Conservation (phyloP, 2,888 invertebrate species). For the Amiota minor region DNA sequence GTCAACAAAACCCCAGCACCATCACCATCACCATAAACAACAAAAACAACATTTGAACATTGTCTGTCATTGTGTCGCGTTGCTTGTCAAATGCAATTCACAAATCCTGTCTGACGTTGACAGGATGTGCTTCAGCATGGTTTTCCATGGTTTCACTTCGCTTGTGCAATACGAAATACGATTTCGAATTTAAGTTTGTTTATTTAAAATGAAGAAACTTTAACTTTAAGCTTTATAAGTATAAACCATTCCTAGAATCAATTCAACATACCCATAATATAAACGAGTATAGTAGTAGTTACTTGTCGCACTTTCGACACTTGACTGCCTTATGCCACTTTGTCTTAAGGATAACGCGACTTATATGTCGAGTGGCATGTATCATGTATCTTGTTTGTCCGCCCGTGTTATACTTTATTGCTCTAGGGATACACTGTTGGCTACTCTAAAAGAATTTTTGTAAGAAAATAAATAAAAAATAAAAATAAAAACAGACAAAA, state of each 20-base stretch:
- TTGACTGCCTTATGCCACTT: background rate
- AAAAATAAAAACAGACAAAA: background rate
- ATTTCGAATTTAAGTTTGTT: conserved; percentile 8
- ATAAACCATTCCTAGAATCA: conserved; percentile 1
- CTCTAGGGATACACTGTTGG: background rate
- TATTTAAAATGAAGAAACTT: background rate
- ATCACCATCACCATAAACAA: no score
- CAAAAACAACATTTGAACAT: background rate
- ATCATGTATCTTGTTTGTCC: no score
- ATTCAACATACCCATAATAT: background rate
- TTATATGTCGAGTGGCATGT: background rate
- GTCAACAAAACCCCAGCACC: no score
- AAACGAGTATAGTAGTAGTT: background rate
- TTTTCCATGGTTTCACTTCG: no score
- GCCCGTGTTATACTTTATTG: no score
- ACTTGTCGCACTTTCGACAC: background rate
- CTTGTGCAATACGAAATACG: background rate
- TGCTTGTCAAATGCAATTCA: conserved; percentile 23
- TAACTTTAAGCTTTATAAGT: background rate
- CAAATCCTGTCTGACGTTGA: conserved; percentile 27
- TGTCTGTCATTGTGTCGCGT: conserved; percentile 22
- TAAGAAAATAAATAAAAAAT: background rate
- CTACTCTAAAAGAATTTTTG: background rate
- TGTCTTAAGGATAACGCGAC: conserved; percentile 16
- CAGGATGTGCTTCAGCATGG: conserved; percentile 8